Base-by-base conservation (phyloP, 2,797 vertebrate species). In the Coendou prehensilis region DNA sequence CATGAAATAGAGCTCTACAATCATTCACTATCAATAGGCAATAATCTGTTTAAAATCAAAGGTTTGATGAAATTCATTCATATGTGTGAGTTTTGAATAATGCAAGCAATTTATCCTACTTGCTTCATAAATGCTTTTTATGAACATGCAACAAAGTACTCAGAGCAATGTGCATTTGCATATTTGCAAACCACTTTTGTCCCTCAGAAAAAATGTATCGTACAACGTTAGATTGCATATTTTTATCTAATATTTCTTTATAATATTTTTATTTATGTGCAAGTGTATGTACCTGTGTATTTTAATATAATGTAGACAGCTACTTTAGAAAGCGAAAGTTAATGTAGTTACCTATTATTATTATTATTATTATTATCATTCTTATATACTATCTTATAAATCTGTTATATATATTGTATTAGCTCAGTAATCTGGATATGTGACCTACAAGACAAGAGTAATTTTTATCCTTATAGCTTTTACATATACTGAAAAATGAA, bases 101-200 rank as follows among this genome's bases (percentile, higher is more conserved):
- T 71, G 33, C 37, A 93, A 97, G 94, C 87, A 96, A 95, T 87
- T 95, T 92, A 41, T 45, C 8, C 30, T 93, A 96, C 97, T 92
- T 96, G 89, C 81, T 67, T 94, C 52, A 88, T 54, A 84, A 61
- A 83, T 90, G 79, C 10, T 92, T 87, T 87, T 92, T 93, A 17
- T 94, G 56, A 97, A 86, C 28, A 67, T 28, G 17, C 7, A 86
- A 64, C 56, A 75, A n/a, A 57, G 84, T 52, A 94, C 88, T 97
- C 93, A 95, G 33, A 87, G 93, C 18, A 86, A 61, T 37, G 17
- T 59, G 10, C 7, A 88, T 96, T 71, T 90, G 57, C 47, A 82
- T 93, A 83, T 79, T 63, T 89, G n/a, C 67, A 95, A 96, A 87
- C 15, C 11, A 71, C 23, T 61, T 88, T 79, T 82, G 28, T 26